Evolutionary conservation across 2,113 vertebrate genomes (phyloP).

Genomic region (Cottus gobio): DNA sequence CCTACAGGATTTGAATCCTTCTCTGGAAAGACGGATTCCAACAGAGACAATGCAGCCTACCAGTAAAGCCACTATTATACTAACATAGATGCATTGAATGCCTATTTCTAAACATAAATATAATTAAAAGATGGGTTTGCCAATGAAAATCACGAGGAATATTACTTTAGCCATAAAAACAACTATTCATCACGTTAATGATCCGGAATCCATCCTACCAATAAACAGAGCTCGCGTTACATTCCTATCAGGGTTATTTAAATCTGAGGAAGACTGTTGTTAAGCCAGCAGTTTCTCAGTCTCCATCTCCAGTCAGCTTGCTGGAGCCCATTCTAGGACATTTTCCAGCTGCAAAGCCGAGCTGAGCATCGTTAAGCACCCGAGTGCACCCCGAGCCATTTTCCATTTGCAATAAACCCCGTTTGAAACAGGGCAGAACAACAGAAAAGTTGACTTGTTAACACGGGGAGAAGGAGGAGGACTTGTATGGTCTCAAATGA

Average conservation of each 20-base stretch:
- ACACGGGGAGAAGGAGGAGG: constrained; percentile 67
- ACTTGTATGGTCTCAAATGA: constrained; percentile 81
- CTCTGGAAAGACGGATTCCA: neutral
- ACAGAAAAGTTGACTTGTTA: constrained; percentile 77
- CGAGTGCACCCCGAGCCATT: constrained; percentile 64
- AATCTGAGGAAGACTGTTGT: constrained; percentile 19
- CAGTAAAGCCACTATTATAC: neutral
- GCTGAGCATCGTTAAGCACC: constrained; percentile 65
- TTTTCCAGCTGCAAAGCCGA: constrained; percentile 70
- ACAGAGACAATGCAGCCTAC: neutral
- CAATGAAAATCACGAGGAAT: neutral
- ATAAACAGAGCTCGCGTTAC: neutral
- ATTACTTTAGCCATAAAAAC: neutral
- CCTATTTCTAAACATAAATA: neutral
- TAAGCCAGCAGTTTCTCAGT: constrained; percentile 33
- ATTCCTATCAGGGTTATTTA: constrained; percentile 28
- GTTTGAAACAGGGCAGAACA: constrained; percentile 70
- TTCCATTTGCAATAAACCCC: constrained; percentile 74
- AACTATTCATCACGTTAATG: neutral
- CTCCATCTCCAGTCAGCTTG: constrained; percentile 28
- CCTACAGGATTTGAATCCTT: neutral
- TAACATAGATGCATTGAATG: neutral
- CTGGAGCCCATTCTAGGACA: constrained; percentile 60
- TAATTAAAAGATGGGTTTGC: neutral
- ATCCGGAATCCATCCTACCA: neutral